Evolutionary conservation across 2,797 vertebrate species (phyloP).

Genomic region (Periparus ater): DNA sequence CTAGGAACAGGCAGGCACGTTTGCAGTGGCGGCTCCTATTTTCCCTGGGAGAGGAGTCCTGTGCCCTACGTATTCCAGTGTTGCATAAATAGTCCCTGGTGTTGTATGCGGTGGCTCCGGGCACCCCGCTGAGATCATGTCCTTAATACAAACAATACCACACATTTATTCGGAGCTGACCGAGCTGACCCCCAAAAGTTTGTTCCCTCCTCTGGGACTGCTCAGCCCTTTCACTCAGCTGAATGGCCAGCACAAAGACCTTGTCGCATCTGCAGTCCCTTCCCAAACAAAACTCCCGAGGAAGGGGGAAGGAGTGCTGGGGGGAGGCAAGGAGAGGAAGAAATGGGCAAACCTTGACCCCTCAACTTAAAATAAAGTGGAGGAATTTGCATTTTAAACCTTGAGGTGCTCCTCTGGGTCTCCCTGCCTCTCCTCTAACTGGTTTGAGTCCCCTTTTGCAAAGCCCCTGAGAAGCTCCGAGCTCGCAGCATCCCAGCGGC

Average conservation of each 20-base stretch:
- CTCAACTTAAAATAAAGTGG: constrained; percentile 71
- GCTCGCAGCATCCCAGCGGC: constrained; percentile 41
- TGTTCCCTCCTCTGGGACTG: constrained; percentile 88
- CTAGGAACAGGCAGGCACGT: constrained; percentile 44
- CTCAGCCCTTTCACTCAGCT: constrained; percentile 86
- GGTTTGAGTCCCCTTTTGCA: constrained; percentile 50
- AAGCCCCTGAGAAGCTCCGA: constrained; percentile 63
- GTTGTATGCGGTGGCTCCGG: constrained; percentile 84
- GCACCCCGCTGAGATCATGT: constrained; percentile 94
- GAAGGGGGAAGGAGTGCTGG: constrained; percentile 1
- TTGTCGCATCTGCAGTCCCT: constrained; percentile 79
- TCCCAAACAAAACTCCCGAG: constrained; percentile 63
- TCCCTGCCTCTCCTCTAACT: background rate
- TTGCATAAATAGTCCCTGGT: constrained; percentile 85
- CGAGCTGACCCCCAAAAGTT: constrained; percentile 93
- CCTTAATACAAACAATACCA: constrained; percentile 92
- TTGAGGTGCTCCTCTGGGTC: constrained; percentile 3
- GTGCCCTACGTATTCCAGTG: constrained; percentile 76
- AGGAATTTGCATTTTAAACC: constrained; percentile 81
- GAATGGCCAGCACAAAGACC: constrained; percentile 88
- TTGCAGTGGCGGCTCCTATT: constrained; percentile 48
- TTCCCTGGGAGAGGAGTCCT: constrained; percentile 64
- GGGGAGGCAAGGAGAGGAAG: constrained; percentile 51
- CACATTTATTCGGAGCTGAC: constrained; percentile 94
- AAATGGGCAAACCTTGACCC: constrained; percentile 79